Evolutionary conservation across 1,140 invertebrate genomes (phyloP).

Genomic region (Drosophila malerkotliana): DNA sequence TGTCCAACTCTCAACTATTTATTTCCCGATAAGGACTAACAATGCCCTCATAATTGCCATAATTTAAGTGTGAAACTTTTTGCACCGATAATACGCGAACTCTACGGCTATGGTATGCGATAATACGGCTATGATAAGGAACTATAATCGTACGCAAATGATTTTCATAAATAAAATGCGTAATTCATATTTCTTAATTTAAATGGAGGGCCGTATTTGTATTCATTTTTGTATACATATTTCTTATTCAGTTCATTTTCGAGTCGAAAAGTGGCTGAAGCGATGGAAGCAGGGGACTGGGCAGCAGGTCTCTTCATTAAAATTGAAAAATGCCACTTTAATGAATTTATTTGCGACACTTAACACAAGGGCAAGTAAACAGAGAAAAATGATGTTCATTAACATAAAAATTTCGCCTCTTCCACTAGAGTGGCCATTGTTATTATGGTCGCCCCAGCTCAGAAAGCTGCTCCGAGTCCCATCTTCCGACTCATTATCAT

Average conservation of each 20-base stretch:
- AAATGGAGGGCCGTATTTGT: too few relatives aligned
- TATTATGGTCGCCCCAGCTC: slow-evolving; percentile 16
- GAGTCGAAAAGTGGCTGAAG: not conserved
- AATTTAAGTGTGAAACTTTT: slow-evolving; percentile 19
- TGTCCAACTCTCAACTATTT: slow-evolving; percentile 34
- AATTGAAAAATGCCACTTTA: slow-evolving; percentile 82
- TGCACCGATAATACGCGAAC: not conserved
- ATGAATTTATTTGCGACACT: slow-evolving; percentile 83
- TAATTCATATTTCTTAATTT: slow-evolving; percentile 65
- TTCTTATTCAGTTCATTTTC: slow-evolving; percentile 49
- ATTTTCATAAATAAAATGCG: slow-evolving; percentile 61
- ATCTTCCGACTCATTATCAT: not conserved
- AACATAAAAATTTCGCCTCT: slow-evolving; percentile 73
- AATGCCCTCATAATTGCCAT: slow-evolving; percentile 8
- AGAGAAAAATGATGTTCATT: slow-evolving; percentile 80
- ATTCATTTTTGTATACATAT: slow-evolving; percentile 45
- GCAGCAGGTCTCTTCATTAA: slow-evolving; percentile 58
- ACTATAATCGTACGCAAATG: slow-evolving; percentile 34
- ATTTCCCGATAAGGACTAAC: slow-evolving; percentile 12
- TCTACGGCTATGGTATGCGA: not conserved
- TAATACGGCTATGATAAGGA: not conserved
- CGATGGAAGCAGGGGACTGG: not conserved
- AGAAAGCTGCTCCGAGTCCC: not conserved
- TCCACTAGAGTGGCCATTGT: slow-evolving; percentile 36
- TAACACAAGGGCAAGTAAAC: slow-evolving; percentile 76